Evolutionary conservation across 2,797 vertebrate genomes (phyloP).

Genomic region (Pyrocephalus nanus): DNA sequence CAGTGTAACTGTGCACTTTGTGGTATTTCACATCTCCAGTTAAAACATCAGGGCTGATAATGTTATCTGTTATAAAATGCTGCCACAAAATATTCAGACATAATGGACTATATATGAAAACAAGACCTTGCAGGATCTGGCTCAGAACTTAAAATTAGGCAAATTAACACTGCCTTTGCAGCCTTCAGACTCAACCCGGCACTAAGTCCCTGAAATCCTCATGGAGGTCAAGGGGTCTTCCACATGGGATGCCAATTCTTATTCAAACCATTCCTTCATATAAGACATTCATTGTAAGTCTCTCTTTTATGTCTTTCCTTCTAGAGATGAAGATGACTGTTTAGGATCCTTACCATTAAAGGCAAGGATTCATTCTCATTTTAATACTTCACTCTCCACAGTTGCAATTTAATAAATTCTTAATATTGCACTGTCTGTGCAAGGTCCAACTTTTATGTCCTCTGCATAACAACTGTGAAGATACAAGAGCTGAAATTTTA

Average conservation of each 20-base stretch:
- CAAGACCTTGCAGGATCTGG: neutral
- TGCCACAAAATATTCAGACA: neutral
- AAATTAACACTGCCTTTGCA: neutral
- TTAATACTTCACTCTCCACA: neutral
- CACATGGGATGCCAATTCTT: neutral
- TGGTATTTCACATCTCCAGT: neutral
- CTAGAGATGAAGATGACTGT: neutral
- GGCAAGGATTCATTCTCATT: neutral
- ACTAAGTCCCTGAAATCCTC: neutral
- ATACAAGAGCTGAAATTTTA: neutral
- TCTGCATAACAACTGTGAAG: neutral
- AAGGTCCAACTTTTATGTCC: neutral
- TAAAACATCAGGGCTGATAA: neutral
- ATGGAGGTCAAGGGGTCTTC: neutral
- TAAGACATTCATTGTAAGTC: neutral
- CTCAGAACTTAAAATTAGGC: neutral
- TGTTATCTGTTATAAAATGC: neutral
- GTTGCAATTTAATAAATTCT: neutral
- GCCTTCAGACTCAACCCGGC: neutral
- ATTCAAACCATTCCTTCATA: slow-evolving; percentile 4
- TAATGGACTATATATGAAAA: neutral
- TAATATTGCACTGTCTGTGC: neutral
- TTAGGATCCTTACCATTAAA: neutral
- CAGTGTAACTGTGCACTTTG: neutral
- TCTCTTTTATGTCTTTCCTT: neutral